Evolutionary conservation across 2,888 invertebrate species (phyloP), one percentile per base, ranked within the genome.

Genomic region (Eilema caniola): DNA sequence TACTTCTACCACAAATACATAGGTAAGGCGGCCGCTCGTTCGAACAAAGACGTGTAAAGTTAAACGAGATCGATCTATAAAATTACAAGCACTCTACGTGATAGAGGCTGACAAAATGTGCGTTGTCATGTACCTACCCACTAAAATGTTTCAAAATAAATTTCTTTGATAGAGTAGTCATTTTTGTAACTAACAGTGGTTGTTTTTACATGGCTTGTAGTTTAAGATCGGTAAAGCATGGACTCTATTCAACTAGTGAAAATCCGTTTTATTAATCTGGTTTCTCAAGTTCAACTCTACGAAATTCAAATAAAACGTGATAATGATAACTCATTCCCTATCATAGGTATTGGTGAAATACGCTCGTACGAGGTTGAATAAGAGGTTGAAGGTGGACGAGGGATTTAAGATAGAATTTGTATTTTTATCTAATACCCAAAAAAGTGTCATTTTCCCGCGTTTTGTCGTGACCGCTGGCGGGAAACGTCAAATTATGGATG

Each of bases 401-500:
- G 20, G 20, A 10, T 59, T 59, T n/a, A 37, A 25, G 41, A 59
- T 12, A 24, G 7, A 16, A 37, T 63, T 57, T 66, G 16, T 20
- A 41, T 64, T 57, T 66, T 37, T 57, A 57, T 66, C 5, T 57
- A 25, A 16, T 10, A 37, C 41, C 23, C 24, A 66, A 62, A 71
- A 76, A 74, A 71, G 63, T 76, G 75, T 73, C 81, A 85, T 85
- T 89, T 92, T 91, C 90, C 90, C 90, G 91, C 90, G 88, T 86
- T 89, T 83, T 62, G 75, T 87, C 88, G 88, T 89, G 88, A 88
- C 86, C 86, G 88, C 83, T 86, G 87, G 89, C 93, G 94, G 93
- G 94, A 94, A 93, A 92, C 91, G 90, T 93, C 93, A 93, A 95
- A 94, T 94, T 94, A 94, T 89, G 92, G 90, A 90, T 90, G 92